These are phyloP conservation scores for Heliconius sara DNA, from an alignment of 2,888 invertebrate species.

Conservation along the genomic window DNA sequence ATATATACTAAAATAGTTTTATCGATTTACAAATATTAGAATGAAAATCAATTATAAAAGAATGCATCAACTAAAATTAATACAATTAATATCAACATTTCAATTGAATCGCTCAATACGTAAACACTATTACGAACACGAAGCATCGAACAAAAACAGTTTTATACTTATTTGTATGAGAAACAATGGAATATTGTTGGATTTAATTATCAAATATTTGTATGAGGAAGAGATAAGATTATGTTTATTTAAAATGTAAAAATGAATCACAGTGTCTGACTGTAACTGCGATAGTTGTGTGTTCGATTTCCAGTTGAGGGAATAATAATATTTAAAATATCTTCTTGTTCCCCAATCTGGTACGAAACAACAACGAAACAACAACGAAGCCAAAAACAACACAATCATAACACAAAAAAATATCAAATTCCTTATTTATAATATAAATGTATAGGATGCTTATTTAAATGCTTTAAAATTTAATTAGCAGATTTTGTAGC, in stretches of 20 bases:
- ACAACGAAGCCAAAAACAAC: not conserved
- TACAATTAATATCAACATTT: constrained; percentile 21
- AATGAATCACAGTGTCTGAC: not conserved
- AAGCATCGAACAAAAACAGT: constrained; percentile 46
- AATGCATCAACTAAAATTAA: constrained; percentile 22
- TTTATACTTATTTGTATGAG: constrained; percentile 48
- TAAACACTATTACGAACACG: constrained; percentile 25
- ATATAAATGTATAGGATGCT: not conserved
- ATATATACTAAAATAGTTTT: no score
- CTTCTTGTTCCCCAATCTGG: no score
- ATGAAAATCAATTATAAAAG: not conserved
- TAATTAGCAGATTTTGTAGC: not conserved
- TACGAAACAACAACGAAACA: no score
- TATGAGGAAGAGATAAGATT: not conserved
- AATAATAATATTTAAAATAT: not conserved
- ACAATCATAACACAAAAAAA: not conserved
- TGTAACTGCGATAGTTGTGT: not conserved
- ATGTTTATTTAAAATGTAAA: not conserved
- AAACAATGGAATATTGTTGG: constrained; percentile 54
- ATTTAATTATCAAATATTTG: constrained; percentile 40
- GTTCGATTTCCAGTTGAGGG: not conserved
- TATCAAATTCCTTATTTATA: no score
- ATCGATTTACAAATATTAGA: not conserved
- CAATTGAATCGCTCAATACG: constrained; percentile 19
- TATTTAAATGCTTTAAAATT: not conserved